Percentiles rank a stretch among this genome's conserved stretches.
Conservation (phyloP, 2,113 vertebrate species). For the pig (Sus scrofa) region DNA sequence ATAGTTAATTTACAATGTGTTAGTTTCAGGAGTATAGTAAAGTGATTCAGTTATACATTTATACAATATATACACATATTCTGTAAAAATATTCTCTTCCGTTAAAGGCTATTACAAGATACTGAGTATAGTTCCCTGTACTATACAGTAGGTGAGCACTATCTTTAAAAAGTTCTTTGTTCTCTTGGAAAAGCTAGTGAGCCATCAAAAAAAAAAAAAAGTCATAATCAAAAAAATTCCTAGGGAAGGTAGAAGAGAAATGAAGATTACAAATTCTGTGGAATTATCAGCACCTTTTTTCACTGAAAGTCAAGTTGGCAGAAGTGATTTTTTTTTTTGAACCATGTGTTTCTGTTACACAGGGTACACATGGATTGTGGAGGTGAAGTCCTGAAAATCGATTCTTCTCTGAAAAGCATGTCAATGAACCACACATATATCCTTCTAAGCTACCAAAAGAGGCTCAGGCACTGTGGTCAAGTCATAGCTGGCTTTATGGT, state of each 20-base stretch:
- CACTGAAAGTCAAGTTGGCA: neutral
- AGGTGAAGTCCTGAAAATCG: conserved; percentile 11
- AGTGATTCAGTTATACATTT: too few relatives aligned
- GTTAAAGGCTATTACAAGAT: too few relatives aligned
- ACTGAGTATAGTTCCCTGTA: too few relatives aligned
- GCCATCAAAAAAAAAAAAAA: neutral
- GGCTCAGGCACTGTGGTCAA: neutral
- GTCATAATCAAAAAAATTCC: neutral
- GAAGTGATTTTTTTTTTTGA: conserved; percentile 31
- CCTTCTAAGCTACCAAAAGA: conserved; percentile 4
- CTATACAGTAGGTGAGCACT: too few relatives aligned
- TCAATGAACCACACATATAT: neutral
- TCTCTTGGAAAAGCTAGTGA: neutral
- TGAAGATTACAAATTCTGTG: neutral
- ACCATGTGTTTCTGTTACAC: neutral
- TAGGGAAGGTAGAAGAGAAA: neutral
- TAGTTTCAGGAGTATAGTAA: too few relatives aligned
- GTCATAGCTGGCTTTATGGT: neutral
- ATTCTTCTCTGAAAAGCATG: neutral
- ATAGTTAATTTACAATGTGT: too few relatives aligned
- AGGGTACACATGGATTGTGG: neutral
- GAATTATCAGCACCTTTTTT: neutral
- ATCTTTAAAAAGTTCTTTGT: neutral
- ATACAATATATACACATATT: too few relatives aligned
- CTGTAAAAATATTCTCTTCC: too few relatives aligned